phyloP scores from a whole-genome alignment of 2,113 vertebrate genomes.

The Bambusicola thoracicus region DNA sequence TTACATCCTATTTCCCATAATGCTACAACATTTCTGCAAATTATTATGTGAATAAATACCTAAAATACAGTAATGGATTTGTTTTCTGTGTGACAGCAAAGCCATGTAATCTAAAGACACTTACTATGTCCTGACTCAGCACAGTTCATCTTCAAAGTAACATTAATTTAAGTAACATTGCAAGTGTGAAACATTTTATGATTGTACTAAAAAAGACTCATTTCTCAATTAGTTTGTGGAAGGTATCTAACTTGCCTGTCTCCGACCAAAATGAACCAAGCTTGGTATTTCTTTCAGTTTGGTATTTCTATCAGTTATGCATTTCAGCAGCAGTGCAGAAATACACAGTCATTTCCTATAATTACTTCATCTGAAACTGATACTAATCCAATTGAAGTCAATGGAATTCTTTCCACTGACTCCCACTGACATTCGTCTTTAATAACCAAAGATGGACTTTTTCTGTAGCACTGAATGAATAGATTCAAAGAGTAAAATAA shows the following conservation, averaged over 20 bases:
- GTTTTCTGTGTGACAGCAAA: background rate
- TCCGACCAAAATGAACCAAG: background rate
- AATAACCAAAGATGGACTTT: background rate
- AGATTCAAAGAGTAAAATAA: background rate
- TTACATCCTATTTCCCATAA: background rate
- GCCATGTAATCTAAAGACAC: background rate
- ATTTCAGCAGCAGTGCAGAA: background rate
- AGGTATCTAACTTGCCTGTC: background rate
- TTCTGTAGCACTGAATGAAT: background rate
- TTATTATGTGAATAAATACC: background rate
- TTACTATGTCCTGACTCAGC: background rate
- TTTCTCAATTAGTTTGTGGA: background rate
- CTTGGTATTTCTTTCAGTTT: background rate
- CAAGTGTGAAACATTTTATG: background rate
- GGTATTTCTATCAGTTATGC: background rate
- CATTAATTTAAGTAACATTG: background rate
- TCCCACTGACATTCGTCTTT: background rate
- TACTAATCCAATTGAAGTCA: slow-evolving; percentile 16
- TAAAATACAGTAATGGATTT: background rate
- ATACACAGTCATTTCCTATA: background rate
- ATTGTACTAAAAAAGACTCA: background rate
- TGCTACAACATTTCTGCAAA: background rate
- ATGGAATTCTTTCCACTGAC: background rate
- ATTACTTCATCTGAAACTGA: background rate
- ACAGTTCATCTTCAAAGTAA: background rate